Evolutionary conservation across 35 echinoderm and acorn worm genomes (phyloP), one percentile per base, ranked within the genome.

Genomic region (Patiria miniata): DNA sequence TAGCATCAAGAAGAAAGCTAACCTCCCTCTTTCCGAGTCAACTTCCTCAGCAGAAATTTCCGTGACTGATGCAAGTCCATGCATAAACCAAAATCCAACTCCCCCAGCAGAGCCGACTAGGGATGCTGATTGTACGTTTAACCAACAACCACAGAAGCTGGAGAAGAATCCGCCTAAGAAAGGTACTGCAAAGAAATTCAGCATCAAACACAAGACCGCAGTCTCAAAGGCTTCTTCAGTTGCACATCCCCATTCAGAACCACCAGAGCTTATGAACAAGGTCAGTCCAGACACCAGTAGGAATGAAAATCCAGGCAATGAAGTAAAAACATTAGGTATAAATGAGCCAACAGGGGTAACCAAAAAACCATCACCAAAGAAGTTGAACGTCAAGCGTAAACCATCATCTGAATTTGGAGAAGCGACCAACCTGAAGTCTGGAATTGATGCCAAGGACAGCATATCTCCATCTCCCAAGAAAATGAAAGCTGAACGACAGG

Each of bases 311-410:
- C 22, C 60, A 9, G 6, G 14, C 22, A 23, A 18, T 32, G 23
- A 10, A 32, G 0, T 34, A 26, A 23, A 73, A 34, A 10, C 26
- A 73, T 7, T 30, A 34, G 26, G 34, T 0, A 8, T 36, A 32
- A 30, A 73, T 32, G 34, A 28, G 65, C 65, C 30, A 4, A 47
- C 12, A 30, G 29, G 65, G 14, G 10, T 4, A 30, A 26, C 29
- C 0, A 30, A 36, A 36, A 73, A 73, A 73, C 6, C 21, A 26
- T 18, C 65, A 26, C 29, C 65, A 22, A 73, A 73, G 65, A 73
- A 73, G 29, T 73, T 73, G 14, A 73, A 23, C 34, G 34, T 73
- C 34, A 73, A 73, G 65, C 65, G 65, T 14, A 73, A 73, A 73
- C 26, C 26, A 73, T 10, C 19, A 36, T 23, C 65, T 26, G 65